Percentiles rank a stretch among this genome's conserved stretches.
Conservation (phyloP, 1,140 invertebrate species). For the Formica exsecta region DNA sequence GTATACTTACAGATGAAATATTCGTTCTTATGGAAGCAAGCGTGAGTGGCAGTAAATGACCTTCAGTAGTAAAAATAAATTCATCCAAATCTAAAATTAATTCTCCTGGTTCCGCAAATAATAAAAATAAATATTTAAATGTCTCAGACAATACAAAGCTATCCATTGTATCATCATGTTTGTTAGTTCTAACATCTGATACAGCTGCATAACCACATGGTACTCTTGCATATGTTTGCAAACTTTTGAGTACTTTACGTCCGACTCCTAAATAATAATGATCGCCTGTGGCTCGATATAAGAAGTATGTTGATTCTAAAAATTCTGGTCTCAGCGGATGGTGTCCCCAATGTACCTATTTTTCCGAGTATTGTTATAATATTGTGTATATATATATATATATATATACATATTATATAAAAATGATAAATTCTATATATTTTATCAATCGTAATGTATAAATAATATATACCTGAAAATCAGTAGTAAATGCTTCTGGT, state of each 20-base stretch:
- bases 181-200: conserved; percentile 96
- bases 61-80: conserved; percentile 99
- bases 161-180: conserved; percentile 98
- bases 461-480: conserved; percentile 91
- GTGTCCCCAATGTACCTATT: conserved; percentile 98
- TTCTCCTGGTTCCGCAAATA: conserved; percentile 96
- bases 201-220: conserved; percentile 98
- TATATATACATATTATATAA: not conserved
- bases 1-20: conserved; percentile 84
- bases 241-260: conserved; percentile 94
- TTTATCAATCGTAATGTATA: not conserved
- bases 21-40: conserved; percentile 88
- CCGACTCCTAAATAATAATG: conserved; percentile 98
- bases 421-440: conserved; percentile 5
- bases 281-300: conserved; percentile 97
- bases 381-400: not conserved
- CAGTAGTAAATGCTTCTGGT: conserved; percentile 98
- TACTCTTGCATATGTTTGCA: conserved; percentile 97
- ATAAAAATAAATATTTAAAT: conserved; percentile 98
- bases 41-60: conserved; percentile 96
- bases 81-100: conserved; percentile 96
- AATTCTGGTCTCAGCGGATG: conserved; percentile 99
- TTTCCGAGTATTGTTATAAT: conserved; percentile 1
- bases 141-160: conserved; percentile 99
- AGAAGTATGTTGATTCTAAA: conserved; percentile 98